Evolutionary conservation across 2,888 invertebrate species (phyloP), one percentile per base, ranked within the genome.

Genomic region (Neoaliturus tenellus): DNA sequence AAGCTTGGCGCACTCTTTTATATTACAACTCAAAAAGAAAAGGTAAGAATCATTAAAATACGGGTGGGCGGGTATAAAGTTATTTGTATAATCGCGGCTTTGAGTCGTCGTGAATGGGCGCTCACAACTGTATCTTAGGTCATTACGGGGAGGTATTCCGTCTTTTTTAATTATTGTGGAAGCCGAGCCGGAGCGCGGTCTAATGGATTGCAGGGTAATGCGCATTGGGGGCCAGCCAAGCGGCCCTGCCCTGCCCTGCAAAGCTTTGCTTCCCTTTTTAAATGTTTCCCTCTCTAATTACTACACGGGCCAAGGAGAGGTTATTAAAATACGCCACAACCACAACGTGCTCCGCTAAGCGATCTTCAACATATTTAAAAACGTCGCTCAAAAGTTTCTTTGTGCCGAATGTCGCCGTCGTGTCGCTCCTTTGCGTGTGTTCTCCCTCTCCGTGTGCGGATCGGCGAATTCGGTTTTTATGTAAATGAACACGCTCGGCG

Each of bases 271-370:
- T 80, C 81, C 67, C 81, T 81, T 81, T 81, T 81, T 81, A 81
- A 81, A 81, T 81, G 81, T 81, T 81, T 81, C 81, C 67, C 62
- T 55, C 80, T 75, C 67, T 81, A 81, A 81, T 81, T 81, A 81
- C 81, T 35, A 67, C 41, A 81, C 20, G 67, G 39, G 67, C 25
- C 62, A 62, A 80, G 62, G 80, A 80, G 80, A 80, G 80, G 58
- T 80, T 80, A 80, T 80, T 80, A 80, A 80, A 80, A 80, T 95
- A 82, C 90, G 95, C 67, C 67, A 67, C 58, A 67, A 69, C 35
- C 8, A 25, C 67, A 17, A 23, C 58, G 51, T 23, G n/a, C 28
- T 23, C 58, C 31, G 67, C 39, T 69, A 69, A 69, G 39, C 69
- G 69, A 69, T 69, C 69, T 69, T 69, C 69, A 69, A 69, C 69